Percentiles rank a stretch among this genome's conserved stretches.
Evolutionary conservation across 1,140 invertebrate species (phyloP).

Genomic region (Lepidurus packardi): DNA sequence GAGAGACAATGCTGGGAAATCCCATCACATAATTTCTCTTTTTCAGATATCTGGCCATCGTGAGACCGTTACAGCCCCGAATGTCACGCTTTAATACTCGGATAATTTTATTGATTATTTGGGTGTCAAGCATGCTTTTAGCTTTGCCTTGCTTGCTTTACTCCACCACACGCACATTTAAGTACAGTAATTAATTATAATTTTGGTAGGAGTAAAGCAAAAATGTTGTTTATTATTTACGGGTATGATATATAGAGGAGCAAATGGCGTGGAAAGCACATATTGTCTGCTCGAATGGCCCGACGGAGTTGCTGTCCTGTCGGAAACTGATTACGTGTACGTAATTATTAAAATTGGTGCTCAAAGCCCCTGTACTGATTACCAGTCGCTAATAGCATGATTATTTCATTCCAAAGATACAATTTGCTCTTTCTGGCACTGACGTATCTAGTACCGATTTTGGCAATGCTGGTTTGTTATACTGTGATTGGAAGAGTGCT

Average conservation of each 20-base stretch:
- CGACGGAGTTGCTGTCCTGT: constrained; percentile 47
- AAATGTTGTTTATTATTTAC: background rate
- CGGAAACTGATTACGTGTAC: constrained; percentile 25
- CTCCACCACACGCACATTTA: constrained; percentile 67
- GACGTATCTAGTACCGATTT: constrained; percentile 85
- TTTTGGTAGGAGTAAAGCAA: background rate
- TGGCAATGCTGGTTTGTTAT: constrained; percentile 81
- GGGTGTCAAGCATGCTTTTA: constrained; percentile 68
- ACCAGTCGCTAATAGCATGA: constrained; percentile 28
- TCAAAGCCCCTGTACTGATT: background rate
- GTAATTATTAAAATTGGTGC: background rate
- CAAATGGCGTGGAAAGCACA: constrained; percentile 49
- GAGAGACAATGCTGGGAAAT: background rate
- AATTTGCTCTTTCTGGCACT: constrained; percentile 76
- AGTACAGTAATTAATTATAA: constrained; percentile 46
- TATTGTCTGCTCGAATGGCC: constrained; percentile 64
- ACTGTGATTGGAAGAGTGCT: constrained; percentile 63
- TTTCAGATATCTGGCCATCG: constrained; percentile 83
- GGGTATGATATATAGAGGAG: background rate
- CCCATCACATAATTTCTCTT: constrained; percentile 36
- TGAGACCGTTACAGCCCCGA: constrained; percentile 74
- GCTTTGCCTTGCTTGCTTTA: constrained; percentile 76
- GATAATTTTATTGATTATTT: constrained; percentile 71
- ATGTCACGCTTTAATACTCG: constrained; percentile 72
- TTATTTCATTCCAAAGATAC: constrained; percentile 60